Conservation (phyloP, 2,888 invertebrate species). For the Boloria selene region DNA sequence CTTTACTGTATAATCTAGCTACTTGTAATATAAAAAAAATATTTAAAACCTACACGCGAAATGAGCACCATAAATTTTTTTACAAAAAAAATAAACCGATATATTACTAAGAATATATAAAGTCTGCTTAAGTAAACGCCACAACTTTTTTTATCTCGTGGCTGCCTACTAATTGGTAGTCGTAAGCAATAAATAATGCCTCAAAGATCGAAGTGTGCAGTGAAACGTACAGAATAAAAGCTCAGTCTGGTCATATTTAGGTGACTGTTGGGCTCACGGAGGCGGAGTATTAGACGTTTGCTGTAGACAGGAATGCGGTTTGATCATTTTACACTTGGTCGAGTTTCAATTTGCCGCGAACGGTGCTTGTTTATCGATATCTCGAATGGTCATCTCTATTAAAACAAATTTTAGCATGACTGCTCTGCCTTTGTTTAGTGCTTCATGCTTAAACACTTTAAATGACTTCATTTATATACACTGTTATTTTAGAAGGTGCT, state of each 20-base stretch:
- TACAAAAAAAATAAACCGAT: no score
- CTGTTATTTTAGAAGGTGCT: no score
- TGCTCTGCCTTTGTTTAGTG: constrained; percentile 14
- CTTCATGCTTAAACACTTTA: neutral
- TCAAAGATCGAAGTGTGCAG: constrained; percentile 28
- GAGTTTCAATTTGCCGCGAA: constrained; percentile 76
- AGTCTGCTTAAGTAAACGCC: no score
- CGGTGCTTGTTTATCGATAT: constrained; percentile 55
- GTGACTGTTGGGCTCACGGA: constrained; percentile 55
- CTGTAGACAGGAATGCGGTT: constrained; percentile 68
- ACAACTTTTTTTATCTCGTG: constrained; percentile 2
- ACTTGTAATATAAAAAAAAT: no score
- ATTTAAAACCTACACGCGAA: no score
- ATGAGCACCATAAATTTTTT: no score
- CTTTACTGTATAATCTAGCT: no score
- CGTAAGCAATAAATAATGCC: constrained; percentile 3
- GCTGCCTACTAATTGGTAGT: neutral
- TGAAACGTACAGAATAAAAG: constrained; percentile 45
- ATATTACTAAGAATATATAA: no score
- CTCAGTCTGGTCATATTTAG: constrained; percentile 50
- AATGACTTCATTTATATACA: no score
- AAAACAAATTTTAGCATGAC: constrained; percentile 23
- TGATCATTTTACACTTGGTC: constrained; percentile 78
- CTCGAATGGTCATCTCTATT: constrained; percentile 21
- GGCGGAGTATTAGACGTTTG: constrained; percentile 54